phyloP scores from a whole-genome alignment of 2,797 vertebrate species.

The Myioborus melanocephalus region DNA sequence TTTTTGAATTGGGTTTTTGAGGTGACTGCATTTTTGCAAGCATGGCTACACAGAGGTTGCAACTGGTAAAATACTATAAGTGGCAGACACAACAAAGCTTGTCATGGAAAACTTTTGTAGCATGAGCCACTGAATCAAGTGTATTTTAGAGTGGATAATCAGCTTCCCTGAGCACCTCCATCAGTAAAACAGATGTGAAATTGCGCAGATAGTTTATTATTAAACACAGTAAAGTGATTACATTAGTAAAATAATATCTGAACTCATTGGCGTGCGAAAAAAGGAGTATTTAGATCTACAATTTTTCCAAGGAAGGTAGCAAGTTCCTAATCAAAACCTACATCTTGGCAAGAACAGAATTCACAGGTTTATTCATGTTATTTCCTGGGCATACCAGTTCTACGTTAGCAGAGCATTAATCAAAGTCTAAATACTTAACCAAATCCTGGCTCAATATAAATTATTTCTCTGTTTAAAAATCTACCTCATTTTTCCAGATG shows the following conservation, averaged over 20 bases:
- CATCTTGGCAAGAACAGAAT: not conserved
- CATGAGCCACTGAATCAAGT: not conserved
- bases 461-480: not conserved
- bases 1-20: not conserved
- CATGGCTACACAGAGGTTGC: not conserved
- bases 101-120: not conserved
- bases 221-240: not conserved
- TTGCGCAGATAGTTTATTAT: not conserved
- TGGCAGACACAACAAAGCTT: not conserved
- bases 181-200: constrained; percentile 3
- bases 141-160: not conserved
- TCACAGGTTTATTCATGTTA: not conserved
- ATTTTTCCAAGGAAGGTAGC: not conserved
- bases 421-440: not conserved
- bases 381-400: not conserved
- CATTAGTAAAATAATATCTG: not conserved
- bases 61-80: not conserved
- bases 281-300: not conserved
- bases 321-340: not conserved
- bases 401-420: not conserved
- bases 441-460: not conserved
- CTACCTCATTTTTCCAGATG: not conserved
- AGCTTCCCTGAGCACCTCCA: not conserved
- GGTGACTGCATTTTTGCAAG: not conserved
- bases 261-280: not conserved